phyloP scores from a whole-genome alignment of 2,113 vertebrate species.

The Phyllostomus hastatus region DNA sequence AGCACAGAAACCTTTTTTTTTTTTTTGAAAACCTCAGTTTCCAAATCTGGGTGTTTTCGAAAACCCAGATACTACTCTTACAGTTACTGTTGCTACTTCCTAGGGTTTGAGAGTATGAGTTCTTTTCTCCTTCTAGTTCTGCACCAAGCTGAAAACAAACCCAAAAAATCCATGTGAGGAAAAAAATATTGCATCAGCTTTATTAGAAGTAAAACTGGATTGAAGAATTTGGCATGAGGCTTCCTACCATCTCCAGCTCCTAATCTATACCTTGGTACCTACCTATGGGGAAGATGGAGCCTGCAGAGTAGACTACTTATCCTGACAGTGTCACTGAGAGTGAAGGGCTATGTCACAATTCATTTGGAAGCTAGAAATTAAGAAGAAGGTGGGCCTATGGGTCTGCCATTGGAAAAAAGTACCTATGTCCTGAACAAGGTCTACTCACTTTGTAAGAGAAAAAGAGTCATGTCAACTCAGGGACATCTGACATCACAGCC shows the following conservation, averaged over 20 bases:
- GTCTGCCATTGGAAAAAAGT: not conserved
- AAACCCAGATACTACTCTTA: constrained; percentile 22
- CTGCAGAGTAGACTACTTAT: not conserved
- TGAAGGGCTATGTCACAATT: not conserved
- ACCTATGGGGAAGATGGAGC: not conserved
- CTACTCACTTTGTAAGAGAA: not conserved
- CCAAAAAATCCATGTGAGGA: not conserved
- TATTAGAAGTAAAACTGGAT: not conserved
- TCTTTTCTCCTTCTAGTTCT: constrained; percentile 10
- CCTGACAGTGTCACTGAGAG: not conserved
- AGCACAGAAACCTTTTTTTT: not conserved
- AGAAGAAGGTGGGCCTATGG: not conserved
- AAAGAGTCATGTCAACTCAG: not conserved
- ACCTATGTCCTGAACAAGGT: not conserved
- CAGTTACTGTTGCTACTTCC: not conserved
- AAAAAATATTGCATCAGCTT: not conserved
- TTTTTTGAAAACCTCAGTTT: not conserved
- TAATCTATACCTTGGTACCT: not conserved
- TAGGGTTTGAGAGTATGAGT: not conserved
- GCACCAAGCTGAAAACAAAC: constrained; percentile 29
- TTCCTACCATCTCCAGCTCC: not conserved
- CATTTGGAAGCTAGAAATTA: not conserved
- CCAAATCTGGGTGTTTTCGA: not conserved
- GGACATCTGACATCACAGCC: not conserved
- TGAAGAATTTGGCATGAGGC: not conserved